Evolutionary conservation across 2,113 vertebrate species (phyloP).

Genomic region (Burhinus oedicnemus): DNA sequence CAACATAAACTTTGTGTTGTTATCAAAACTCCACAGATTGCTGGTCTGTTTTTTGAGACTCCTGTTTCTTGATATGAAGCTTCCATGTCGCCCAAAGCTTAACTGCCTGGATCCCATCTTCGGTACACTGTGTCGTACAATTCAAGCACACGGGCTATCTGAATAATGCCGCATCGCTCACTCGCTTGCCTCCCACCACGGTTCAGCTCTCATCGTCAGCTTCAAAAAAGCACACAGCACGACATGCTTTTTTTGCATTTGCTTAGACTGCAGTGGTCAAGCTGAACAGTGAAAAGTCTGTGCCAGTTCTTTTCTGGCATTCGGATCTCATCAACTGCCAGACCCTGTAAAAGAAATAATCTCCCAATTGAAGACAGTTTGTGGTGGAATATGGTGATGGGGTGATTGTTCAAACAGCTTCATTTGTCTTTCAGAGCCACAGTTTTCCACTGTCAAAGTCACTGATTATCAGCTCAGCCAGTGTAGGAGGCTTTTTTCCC

Average conservation of each 20-base stretch:
- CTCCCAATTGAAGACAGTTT: neutral
- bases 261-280: constrained; percentile 1
- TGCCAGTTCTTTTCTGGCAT: constrained; percentile 29
- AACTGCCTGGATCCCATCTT: neutral
- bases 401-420: neutral
- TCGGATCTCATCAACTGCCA: neutral
- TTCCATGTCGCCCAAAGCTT: neutral
- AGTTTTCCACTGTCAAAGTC: constrained; percentile 23
- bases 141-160: neutral
- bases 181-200: neutral
- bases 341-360: neutral
- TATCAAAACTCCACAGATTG: neutral
- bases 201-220: neutral
- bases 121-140: neutral
- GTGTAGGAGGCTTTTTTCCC: neutral
- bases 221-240: neutral
- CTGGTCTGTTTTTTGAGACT: neutral
- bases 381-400: neutral
- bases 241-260: neutral
- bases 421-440: neutral
- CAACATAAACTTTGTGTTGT: neutral
- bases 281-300: neutral
- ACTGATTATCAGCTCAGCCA: constrained; percentile 13
- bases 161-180: neutral
- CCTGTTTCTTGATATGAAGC: neutral